Base-by-base conservation (phyloP, 2,113 vertebrate genomes). In the Rhinichthys klamathensis region DNA sequence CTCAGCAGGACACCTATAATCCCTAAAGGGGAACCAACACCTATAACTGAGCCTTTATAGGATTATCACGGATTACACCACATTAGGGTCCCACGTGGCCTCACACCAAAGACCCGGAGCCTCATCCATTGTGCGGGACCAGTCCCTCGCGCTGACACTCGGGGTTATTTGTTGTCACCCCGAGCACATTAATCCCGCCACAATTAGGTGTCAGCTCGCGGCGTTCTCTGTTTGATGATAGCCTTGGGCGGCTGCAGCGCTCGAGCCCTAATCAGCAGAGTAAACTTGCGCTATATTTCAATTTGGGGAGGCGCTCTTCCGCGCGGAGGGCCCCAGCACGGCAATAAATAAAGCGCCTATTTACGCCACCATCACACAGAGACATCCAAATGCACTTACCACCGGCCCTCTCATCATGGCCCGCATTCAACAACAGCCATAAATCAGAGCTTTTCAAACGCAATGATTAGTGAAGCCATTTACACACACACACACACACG, bases 211-310 rank as follows among this genome's bases (percentile, higher is more conserved):
- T 97, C 96, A 97, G 96, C 90, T 23, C 94, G 93, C 92, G 92
- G 94, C 94, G 95, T 93, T 96, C 91, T 95, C 94, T 93, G 95
- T 94, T 94, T 93, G 94, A 96, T 96, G 97, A 96, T 96, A 95
- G 97, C 97, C 97, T 97, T 95, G 97, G 97, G 97, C 96, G 94
- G 94, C 92, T 81, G 79, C 60, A 95, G 92, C 95, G 95, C 74
- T 94, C 95, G 95, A 95, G 94, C 96, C 95, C 97, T 99, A 99
- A 99, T 99, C 98, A 99, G 97, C 96, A 99, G 97, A 96, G 97
- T 99, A 99, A 99, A 99, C 97, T 99, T 97, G 56, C 97, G 96
- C 97, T 99, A 98, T 99, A 98, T 99, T 99, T 99, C 97, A 99
- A 99, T 99, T 99, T 99, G 96, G 96, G 96, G 96, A 96, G 96